A percentile compares a stretch with the other conserved stretches of the same genome.
phyloP scores from a whole-genome alignment of 1,140 invertebrate genomes.

The Drosophila neocordata region DNA sequence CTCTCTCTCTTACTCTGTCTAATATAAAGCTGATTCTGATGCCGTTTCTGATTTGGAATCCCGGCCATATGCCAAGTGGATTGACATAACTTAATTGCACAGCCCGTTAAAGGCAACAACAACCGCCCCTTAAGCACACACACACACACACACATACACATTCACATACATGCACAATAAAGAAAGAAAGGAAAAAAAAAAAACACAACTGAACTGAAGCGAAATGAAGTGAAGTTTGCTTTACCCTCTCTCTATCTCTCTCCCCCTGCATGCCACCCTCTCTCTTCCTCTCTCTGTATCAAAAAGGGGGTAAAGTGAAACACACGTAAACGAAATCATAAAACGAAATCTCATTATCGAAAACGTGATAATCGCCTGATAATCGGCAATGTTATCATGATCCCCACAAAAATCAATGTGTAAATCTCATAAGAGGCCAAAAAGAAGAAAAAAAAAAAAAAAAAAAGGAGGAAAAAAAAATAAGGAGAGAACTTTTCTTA shows the following conservation, averaged over 20 bases:
- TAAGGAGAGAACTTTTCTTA: background rate
- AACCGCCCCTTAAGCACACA: conserved; percentile 36
- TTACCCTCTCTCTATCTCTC: background rate
- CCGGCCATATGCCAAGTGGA: conserved; percentile 56
- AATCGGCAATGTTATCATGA: conserved; percentile 72
- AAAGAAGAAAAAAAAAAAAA: background rate
- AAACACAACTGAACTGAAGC: background rate
- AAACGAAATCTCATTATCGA: conserved; percentile 75
- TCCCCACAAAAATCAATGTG: conserved; percentile 15
- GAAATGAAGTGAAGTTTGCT: background rate
- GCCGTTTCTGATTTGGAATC: conserved; percentile 12
- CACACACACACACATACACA: conserved; percentile 17
- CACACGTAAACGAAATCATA: conserved; percentile 21
- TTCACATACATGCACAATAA: background rate
- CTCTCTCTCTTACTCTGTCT: background rate
- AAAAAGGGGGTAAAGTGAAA: conserved; percentile 35
- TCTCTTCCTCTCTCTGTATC: background rate
- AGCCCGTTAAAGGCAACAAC: conserved; percentile 19
- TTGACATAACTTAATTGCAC: conserved; percentile 57
- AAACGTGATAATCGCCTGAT: conserved; percentile 76
- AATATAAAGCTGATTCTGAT: conserved; percentile 1
- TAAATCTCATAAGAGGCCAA: conserved; percentile 1
- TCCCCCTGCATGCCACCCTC: background rate
- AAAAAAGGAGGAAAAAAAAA: background rate
- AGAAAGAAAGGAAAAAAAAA: background rate